These are phyloP conservation scores for Cephus rjabovi DNA, from an alignment of 2,888 invertebrate species.

Conservation along the genomic window DNA sequence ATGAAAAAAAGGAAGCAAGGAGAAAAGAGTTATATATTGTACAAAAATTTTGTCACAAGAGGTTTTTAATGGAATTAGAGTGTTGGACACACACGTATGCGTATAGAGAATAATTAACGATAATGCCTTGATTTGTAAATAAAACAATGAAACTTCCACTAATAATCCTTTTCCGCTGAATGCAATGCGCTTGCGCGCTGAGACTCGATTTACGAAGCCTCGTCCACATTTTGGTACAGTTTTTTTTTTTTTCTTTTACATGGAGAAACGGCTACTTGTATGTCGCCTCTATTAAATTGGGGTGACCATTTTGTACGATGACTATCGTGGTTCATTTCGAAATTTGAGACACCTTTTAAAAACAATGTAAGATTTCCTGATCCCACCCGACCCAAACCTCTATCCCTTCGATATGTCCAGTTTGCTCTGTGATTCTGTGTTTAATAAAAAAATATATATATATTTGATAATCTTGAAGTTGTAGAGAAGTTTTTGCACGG, in stretches of 20 bases:
- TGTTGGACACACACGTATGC: slow-evolving; percentile 33
- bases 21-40: slow-evolving; percentile 37
- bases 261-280: neutral
- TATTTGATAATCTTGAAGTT: slow-evolving; percentile 47
- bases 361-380: slow-evolving; percentile 52
- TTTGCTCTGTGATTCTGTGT: slow-evolving; percentile 65
- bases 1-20: slow-evolving; percentile 5
- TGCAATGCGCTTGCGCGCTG: slow-evolving; percentile 26
- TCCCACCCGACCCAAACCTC: neutral
- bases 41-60: slow-evolving; percentile 41
- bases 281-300: neutral
- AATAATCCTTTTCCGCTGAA: slow-evolving; percentile 42
- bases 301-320: slow-evolving; percentile 44
- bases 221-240: slow-evolving; percentile 40
- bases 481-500: slow-evolving; percentile 4
- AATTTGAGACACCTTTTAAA: slow-evolving; percentile 15
- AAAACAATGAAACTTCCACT: slow-evolving; percentile 57
- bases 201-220: slow-evolving; percentile 30
- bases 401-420: slow-evolving; percentile 59
- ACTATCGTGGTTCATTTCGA: slow-evolving; percentile 1
- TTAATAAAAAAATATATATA: slow-evolving; percentile 58
- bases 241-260: slow-evolving; percentile 47
- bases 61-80: slow-evolving; percentile 44
- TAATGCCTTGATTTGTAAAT: slow-evolving; percentile 67
- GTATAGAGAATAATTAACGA: slow-evolving; percentile 42